phyloP scores from a whole-genome alignment of 2,888 invertebrate genomes.

The Tenthredo distinguenda region DNA sequence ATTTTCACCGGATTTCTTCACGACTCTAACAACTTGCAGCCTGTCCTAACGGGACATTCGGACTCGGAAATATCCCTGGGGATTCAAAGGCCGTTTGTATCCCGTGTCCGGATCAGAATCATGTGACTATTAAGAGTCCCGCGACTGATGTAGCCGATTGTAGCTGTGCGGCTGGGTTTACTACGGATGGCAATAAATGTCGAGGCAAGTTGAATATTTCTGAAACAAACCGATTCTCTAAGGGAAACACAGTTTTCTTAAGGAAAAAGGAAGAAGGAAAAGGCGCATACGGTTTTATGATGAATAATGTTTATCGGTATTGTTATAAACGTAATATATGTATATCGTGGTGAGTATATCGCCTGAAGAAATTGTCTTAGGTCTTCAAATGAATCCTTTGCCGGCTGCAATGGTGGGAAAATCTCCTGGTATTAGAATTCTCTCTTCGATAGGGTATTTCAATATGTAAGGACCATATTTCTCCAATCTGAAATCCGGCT shows the following conservation, averaged over 20 bases:
- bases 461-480: slow-evolving; percentile 64
- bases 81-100: slow-evolving; percentile 79
- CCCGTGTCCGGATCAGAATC: slow-evolving; percentile 84
- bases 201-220: slow-evolving; percentile 78
- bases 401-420: slow-evolving; percentile 66
- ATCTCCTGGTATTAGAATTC: slow-evolving; percentile 61
- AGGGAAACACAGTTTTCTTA: background rate
- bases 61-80: slow-evolving; percentile 78
- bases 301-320: background rate
- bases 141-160: slow-evolving; percentile 81
- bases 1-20: slow-evolving; percentile 30
- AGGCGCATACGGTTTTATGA: background rate
- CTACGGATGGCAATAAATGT: slow-evolving; percentile 79
- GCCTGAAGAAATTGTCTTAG: background rate
- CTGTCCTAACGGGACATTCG: slow-evolving; percentile 84
- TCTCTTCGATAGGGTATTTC: slow-evolving; percentile 64
- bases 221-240: too few species aligned
- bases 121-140: slow-evolving; percentile 80
- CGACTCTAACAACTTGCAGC: slow-evolving; percentile 76
- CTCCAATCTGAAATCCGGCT: slow-evolving; percentile 69
- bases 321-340: background rate
- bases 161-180: slow-evolving; percentile 83
- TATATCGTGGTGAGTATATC: too few species aligned
- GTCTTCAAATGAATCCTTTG: slow-evolving; percentile 63
- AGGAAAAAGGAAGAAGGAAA: background rate